These are phyloP conservation scores for Willowsia nigromaculata DNA, from an alignment of 2,888 invertebrate species.

Conservation along the genomic window DNA sequence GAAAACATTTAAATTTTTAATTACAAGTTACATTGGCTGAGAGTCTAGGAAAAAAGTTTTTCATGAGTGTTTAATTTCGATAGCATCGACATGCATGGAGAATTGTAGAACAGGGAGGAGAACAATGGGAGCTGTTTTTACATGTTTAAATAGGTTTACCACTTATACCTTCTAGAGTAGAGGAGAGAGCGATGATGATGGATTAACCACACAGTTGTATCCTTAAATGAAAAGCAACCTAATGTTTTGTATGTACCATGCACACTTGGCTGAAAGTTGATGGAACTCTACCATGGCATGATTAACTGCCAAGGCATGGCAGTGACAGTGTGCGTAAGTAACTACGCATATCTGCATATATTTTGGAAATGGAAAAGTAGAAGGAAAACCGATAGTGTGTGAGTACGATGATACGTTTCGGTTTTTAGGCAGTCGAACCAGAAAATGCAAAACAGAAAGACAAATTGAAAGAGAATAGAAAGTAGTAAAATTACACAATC, in stretches of 20 bases:
- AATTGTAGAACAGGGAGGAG: background rate
- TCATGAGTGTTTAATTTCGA: background rate
- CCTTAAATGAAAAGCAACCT: background rate
- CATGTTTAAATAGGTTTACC: background rate
- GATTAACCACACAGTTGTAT: constrained; percentile 29
- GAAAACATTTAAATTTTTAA: constrained; percentile 61
- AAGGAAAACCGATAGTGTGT: background rate
- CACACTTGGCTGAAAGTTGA: background rate
- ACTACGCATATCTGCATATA: background rate
- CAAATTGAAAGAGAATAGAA: background rate
- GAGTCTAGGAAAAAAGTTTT: background rate
- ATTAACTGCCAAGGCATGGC: constrained; percentile 30
- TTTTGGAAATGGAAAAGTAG: background rate
- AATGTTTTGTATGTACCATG: background rate
- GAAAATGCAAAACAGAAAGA: background rate
- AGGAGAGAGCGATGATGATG: constrained; percentile 21
- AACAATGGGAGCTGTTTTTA: background rate
- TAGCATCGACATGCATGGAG: background rate
- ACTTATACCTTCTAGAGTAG: background rate
- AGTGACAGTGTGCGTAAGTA: constrained; percentile 3
- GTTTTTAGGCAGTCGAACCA: background rate
- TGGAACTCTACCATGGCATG: constrained; percentile 7
- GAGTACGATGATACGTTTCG: background rate
- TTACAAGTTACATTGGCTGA: constrained; percentile 34
- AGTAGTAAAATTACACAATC: background rate